phyloP scores from a whole-genome alignment of 2,113 vertebrate species.

The Microtus oregoni region DNA sequence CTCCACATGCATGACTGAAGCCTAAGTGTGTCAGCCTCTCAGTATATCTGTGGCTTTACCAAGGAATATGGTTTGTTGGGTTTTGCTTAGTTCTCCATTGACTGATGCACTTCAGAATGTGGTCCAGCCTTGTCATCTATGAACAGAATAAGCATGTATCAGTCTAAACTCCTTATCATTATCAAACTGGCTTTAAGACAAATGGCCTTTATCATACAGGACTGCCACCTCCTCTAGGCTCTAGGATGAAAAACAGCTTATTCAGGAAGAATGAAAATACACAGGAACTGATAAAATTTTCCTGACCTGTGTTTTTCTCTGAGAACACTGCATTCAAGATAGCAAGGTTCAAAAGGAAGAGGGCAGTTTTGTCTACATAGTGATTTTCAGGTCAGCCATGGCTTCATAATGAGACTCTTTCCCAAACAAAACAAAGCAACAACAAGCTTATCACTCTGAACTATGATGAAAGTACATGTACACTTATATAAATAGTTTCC shows the following conservation, averaged over 20 bases:
- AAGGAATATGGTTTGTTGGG: neutral
- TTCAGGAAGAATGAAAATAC: neutral
- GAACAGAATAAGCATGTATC: neutral
- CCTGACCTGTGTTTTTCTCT: neutral
- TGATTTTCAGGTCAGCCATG: neutral
- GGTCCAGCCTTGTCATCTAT: neutral
- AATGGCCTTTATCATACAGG: neutral
- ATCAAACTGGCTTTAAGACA: no score
- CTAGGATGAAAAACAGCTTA: neutral
- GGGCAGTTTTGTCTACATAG: neutral
- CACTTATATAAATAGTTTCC: no score
- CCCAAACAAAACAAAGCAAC: neutral
- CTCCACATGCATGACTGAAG: neutral
- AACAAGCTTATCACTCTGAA: neutral
- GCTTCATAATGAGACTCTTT: neutral
- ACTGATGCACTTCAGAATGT: neutral
- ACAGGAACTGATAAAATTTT: neutral
- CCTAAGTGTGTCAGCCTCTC: neutral
- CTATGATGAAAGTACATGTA: neutral
- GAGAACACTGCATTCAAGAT: neutral
- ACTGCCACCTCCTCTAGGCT: neutral
- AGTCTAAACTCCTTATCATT: no score
- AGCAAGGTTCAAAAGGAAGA: neutral
- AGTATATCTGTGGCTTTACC: neutral
- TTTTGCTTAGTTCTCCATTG: neutral